These are phyloP conservation scores for Ormyrus pomaceus DNA, from an alignment of 2,888 invertebrate genomes.

Conservation along the genomic window DNA sequence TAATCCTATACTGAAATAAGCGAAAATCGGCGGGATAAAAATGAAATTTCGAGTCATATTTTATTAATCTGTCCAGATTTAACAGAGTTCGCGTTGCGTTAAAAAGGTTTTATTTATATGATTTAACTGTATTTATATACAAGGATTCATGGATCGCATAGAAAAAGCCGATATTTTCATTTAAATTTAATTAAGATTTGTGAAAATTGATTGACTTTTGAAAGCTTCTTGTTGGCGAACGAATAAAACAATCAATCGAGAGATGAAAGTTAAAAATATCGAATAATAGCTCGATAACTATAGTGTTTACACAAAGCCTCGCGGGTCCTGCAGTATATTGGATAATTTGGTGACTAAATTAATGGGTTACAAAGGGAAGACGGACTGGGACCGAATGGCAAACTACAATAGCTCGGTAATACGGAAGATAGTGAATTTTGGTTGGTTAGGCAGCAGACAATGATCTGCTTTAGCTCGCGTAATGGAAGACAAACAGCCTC, in stretches of 20 bases:
- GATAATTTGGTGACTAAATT: slow-evolving; percentile 59
- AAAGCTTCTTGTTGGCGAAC: too few species aligned
- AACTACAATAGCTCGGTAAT: slow-evolving; percentile 64
- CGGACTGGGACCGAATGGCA: slow-evolving; percentile 7
- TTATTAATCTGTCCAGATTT: too few species aligned
- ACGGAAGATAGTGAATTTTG: slow-evolving; percentile 66
- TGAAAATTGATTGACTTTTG: too few species aligned
- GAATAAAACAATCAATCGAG: too few species aligned
- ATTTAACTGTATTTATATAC: too few species aligned
- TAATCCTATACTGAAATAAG: slow-evolving; percentile 7
- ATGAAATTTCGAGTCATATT: neutral
- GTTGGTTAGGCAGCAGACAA: slow-evolving; percentile 69
- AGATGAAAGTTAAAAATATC: too few species aligned
- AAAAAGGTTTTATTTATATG: too few species aligned
- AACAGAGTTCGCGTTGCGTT: too few species aligned
- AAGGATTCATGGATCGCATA: too few species aligned
- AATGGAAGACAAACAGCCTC: slow-evolving; percentile 69
- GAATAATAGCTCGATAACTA: too few species aligned
- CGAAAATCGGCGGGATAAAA: neutral
- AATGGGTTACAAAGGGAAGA: slow-evolving; percentile 53
- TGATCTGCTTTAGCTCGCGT: slow-evolving; percentile 70
- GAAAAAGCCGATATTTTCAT: too few species aligned
- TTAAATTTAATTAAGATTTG: too few species aligned
- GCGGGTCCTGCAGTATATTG: slow-evolving; percentile 1
- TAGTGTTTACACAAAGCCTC: neutral